These are phyloP conservation scores for Parnassius mnemosyne DNA, from an alignment of 2,888 invertebrate genomes.

Conservation along the genomic window DNA sequence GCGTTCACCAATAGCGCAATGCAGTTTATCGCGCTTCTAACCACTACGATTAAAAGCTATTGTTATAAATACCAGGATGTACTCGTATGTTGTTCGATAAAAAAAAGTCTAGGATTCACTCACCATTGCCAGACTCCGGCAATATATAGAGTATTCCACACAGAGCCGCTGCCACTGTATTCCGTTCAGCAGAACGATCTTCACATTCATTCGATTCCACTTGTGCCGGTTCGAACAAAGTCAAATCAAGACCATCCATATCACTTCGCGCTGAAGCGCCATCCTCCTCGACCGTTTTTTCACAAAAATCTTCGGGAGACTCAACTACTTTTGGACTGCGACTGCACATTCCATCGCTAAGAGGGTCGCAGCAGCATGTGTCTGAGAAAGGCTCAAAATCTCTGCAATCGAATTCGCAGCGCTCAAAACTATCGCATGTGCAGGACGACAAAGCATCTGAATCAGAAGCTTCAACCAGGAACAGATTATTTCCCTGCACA, in stretches of 20 bases:
- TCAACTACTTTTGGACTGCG: constrained; percentile 76
- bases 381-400: constrained; percentile 82
- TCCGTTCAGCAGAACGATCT: constrained; percentile 39
- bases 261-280: constrained; percentile 76
- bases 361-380: constrained; percentile 80
- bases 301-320: constrained; percentile 71
- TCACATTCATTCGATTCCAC: constrained; percentile 51
- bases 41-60: constrained; percentile 60
- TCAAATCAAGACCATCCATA: constrained; percentile 84
- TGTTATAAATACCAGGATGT: constrained; percentile 45
- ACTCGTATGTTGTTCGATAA: constrained; percentile 34
- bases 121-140: constrained; percentile 60
- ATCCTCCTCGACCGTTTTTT: constrained; percentile 63
- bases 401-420: constrained; percentile 79
- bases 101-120: constrained; percentile 47
- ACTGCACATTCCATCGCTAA: constrained; percentile 72
- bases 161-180: constrained; percentile 48
- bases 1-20: constrained; percentile 39
- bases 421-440: constrained; percentile 77
- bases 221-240: constrained; percentile 83
- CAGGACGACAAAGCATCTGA: constrained; percentile 80
- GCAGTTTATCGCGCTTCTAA: constrained; percentile 53
- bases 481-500: constrained; percentile 53
- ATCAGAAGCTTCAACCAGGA: constrained; percentile 64
- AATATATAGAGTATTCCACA: constrained; percentile 68